Evolutionary conservation across 2,888 invertebrate species (phyloP).

Genomic region (Hyles lineata): DNA sequence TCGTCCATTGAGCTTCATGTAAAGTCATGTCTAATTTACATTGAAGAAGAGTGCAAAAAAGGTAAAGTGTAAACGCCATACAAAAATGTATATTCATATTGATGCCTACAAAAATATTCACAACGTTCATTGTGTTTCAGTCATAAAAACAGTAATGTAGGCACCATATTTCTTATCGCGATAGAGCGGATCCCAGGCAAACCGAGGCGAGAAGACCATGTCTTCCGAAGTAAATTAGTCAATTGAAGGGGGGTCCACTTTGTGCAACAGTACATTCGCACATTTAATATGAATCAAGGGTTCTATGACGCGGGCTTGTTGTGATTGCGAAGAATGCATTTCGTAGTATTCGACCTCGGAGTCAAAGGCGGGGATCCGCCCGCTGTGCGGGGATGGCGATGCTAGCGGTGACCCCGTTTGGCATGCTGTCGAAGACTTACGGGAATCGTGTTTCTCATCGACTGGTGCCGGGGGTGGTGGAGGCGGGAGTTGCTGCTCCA

Average conservation of each 20-base stretch:
- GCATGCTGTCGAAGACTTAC: conserved; percentile 58
- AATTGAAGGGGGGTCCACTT: background rate
- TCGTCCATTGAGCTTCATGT: conserved; percentile 1
- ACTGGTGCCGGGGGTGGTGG: conserved; percentile 80
- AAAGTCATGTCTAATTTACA: background rate
- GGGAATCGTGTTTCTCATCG: conserved; percentile 81
- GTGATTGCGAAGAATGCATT: background rate
- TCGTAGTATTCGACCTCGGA: background rate
- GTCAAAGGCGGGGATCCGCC: background rate
- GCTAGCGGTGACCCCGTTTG: conserved; percentile 11
- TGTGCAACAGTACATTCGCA: background rate
- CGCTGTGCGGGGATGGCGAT: conserved; percentile 5
- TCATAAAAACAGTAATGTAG: conserved; percentile 30
- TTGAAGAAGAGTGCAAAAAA: conserved; percentile 5
- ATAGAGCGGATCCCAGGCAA: conserved; percentile 18
- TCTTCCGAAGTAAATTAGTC: background rate
- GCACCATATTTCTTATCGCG: conserved; percentile 26
- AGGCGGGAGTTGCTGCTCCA: conserved; percentile 95
- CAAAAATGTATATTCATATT: background rate
- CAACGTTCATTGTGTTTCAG: conserved; percentile 21
- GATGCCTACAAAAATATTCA: conserved; percentile 15
- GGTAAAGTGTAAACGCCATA: background rate
- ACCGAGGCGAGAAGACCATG: background rate
- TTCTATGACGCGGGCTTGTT: background rate
- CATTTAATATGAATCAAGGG: background rate